Base-by-base conservation (phyloP, 2,797 vertebrate genomes). In the Lophius americanus region DNA sequence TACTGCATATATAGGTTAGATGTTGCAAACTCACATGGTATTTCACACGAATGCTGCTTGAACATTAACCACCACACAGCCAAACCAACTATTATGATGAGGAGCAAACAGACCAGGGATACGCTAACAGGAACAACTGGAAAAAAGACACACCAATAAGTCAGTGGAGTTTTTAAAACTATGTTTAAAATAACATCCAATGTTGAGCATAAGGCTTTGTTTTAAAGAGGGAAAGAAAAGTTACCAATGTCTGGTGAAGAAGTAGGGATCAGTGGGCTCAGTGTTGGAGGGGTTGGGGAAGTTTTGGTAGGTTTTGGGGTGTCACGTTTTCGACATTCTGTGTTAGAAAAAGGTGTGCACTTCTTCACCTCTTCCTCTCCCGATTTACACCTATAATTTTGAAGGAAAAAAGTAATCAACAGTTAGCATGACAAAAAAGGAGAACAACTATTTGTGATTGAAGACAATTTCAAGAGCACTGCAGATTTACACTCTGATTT, bases 291-390 rank as follows among this genome's bases (percentile, higher is more conserved):
- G 2, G 52, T 37, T 0, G 62, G 61, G 3, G 75, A 35, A 6
- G 44, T 63, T 32, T 75, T 37, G 0, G 85, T 77, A 0, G 91
- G 83, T 0, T 71, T 58, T 1, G 42, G 73, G 6, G 23, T 23
- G 23, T 68, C 43, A 10, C 50, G 85, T 71, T 91, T 94, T 36
- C 51, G 78, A 77, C 94, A 95, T 63, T 87, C 83, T 0, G 93
- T 89, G 84, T 95, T 94, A 0, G 92, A 93, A 33, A 82, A 88
- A 0, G 88, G 68, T 0, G 90, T 93, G 88, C 94, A 95, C 36
- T 66, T 78, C 69, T 67, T 85, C 57, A 88, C 83, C 79, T 88
- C 90, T 41, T 86, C 91, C 62, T 94, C 93, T 3, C 91, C 90
- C 1, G 63, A 1, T 82, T 94, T 95, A 80, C 94, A 95, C 84